Evolutionary conservation across 2,113 vertebrate genomes (phyloP).

Genomic region (Python bivittatus): DNA sequence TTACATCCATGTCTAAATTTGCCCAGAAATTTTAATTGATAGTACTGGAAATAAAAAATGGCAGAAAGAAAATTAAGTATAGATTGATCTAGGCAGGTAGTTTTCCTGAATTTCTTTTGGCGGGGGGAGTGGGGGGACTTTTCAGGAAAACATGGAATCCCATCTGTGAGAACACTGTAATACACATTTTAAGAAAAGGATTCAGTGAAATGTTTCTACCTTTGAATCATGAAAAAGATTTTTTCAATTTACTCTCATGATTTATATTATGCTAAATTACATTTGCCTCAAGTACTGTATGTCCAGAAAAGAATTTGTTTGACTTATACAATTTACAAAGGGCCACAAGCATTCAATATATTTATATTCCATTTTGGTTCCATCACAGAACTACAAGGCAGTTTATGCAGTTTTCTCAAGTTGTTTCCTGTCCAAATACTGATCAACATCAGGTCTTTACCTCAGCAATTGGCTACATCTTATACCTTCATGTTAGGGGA

Average conservation of each 20-base stretch:
- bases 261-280: not conserved
- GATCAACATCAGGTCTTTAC: not conserved
- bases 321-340: not conserved
- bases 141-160: not conserved
- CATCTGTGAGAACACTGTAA: not conserved
- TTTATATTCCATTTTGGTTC: not conserved
- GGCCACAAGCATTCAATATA: not conserved
- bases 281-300: not conserved
- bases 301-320: not conserved
- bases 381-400: not conserved
- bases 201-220: not conserved
- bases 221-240: not conserved
- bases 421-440: not conserved
- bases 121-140: not conserved
- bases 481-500: not conserved
- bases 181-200: not conserved
- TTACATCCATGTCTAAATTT: not conserved
- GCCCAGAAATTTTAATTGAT: not conserved
- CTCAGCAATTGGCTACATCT: not conserved
- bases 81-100: not conserved
- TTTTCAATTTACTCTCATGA: not conserved
- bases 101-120: not conserved
- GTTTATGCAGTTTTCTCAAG: not conserved
- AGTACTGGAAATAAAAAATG: not conserved
- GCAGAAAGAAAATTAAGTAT: not conserved